Evolutionary conservation across 2,888 invertebrate genomes (phyloP).

Genomic region (Noctua comes): DNA sequence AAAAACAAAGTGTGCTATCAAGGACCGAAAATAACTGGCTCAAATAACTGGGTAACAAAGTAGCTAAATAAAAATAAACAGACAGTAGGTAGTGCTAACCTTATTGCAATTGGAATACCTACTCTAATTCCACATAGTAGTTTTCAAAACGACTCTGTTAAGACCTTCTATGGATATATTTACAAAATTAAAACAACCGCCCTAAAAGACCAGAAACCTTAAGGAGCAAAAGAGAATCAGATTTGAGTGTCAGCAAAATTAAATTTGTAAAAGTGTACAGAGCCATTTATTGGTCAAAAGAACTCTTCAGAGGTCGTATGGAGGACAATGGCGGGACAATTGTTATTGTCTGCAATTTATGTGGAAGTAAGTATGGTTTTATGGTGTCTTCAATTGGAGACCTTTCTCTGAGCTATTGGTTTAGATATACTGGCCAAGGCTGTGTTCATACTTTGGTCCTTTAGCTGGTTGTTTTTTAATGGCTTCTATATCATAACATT

Average conservation of each 20-base stretch:
- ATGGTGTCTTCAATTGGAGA: constrained; percentile 73
- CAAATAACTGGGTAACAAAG: constrained; percentile 24
- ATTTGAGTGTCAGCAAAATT: constrained; percentile 55
- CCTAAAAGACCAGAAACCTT: constrained; percentile 14
- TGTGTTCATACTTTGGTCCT: constrained; percentile 18
- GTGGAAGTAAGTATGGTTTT: constrained; percentile 76
- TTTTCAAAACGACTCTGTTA: constrained; percentile 42
- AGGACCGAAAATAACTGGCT: constrained; percentile 34
- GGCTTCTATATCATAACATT: neutral
- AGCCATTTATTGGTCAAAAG: constrained; percentile 63
- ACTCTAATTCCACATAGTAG: constrained; percentile 41
- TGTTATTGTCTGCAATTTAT: constrained; percentile 80
- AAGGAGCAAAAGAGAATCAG: constrained; percentile 7
- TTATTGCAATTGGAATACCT: constrained; percentile 42
- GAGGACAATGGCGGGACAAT: constrained; percentile 72
- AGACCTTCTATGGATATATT: constrained; percentile 13
- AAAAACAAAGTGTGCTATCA: constrained; percentile 52
- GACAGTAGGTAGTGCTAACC: constrained; percentile 25
- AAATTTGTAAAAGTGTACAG: constrained; percentile 59
- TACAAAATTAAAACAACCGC: constrained; percentile 33
- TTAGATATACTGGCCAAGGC: constrained; percentile 62
- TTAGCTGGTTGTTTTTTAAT: neutral
- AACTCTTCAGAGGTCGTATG: constrained; percentile 73
- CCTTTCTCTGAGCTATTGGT: constrained; percentile 65
- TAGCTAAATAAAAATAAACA: constrained; percentile 44